Evolutionary conservation across 2,797 vertebrate genomes (phyloP).

Genomic region (Morus bassanus): DNA sequence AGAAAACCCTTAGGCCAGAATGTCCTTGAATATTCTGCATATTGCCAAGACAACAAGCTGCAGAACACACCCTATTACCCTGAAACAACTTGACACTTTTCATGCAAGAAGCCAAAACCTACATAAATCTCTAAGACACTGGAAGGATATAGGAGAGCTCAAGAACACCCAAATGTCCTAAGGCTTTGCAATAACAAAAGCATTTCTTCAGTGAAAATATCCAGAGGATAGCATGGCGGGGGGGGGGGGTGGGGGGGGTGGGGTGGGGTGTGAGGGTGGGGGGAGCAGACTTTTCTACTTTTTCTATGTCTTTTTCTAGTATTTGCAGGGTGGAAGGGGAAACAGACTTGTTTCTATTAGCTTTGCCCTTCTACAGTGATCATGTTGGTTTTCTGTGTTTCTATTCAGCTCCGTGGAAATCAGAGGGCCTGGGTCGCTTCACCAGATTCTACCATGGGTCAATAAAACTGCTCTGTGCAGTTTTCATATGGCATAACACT

Average conservation of each 20-base stretch:
- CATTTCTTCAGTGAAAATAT: background rate
- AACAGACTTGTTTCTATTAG: background rate
- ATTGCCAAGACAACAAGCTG: background rate
- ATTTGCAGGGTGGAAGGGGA: background rate
- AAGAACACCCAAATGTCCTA: background rate
- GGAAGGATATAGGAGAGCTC: background rate
- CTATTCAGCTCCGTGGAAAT: background rate
- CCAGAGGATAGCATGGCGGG: background rate
- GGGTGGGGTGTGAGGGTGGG: too few species aligned
- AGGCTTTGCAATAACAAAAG: background rate
- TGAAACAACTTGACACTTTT: background rate
- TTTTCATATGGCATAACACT: rapidly evolving
- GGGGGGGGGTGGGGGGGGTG: too few species aligned
- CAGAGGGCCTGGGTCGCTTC: rapidly evolving
- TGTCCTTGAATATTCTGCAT: background rate
- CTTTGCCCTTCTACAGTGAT: background rate
- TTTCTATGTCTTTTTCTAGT: background rate
- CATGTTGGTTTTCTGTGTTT: background rate
- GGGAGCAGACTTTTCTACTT: background rate
- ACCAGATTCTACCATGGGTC: background rate
- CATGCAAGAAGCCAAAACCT: background rate
- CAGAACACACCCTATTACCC: background rate
- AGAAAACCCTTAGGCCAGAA: background rate
- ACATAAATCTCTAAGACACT: background rate
- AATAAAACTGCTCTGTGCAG: background rate